Base-by-base conservation (phyloP, 2,888 invertebrate genomes). In the Pachliopta kotzebuea region DNA sequence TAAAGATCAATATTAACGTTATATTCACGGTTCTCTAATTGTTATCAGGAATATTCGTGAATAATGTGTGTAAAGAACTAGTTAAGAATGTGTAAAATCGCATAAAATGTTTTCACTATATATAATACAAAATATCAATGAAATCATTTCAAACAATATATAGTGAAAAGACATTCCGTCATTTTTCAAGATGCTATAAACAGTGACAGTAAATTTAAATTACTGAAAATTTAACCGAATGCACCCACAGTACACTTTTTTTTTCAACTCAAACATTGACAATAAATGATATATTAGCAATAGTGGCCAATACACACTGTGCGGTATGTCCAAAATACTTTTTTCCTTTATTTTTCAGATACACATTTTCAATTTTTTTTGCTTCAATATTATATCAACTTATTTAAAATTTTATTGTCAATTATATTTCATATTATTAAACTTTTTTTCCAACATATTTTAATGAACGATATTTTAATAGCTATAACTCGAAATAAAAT, bases 131-230 rank as follows among this genome's bases (percentile, higher is more conserved):
- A 18, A 29, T 55, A 55, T 29, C 4, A 55, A 55, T 24, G 21
- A 37, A 17, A 56, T 11, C 14, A 57, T 42, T 11, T 18, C 8
- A 57, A 42, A 14, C 37, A 42, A 42, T 45, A 23, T 23, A 57
- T 17, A 55, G 6, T 55, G 55, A 9, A 31, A 55, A 45, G 45
- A 45, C n/a, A n/a, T 4, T n/a, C n/a, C n/a, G n/a, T n/a, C n/a
- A n/a, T n/a, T n/a, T n/a, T 59, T 59, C 55, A 31, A 55, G 50
- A 63, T 60, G 55, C 50, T 56, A 56, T 50, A 63, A 58, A 64
- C 60, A 60, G 64, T 52, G 20, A 29, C 56, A 49, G 37, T 37
- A 64, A 52, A 56, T 64, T 31, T 54, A 24, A 58, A 64, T 49
- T 54, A 50, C 37, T 45, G n/a, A 53, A 53, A 45, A 6, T 54